A percentile compares a stretch with the other conserved stretches of the same genome.
Evolutionary conservation across 2,113 vertebrate genomes (phyloP).

Genomic region (Conger conger): DNA sequence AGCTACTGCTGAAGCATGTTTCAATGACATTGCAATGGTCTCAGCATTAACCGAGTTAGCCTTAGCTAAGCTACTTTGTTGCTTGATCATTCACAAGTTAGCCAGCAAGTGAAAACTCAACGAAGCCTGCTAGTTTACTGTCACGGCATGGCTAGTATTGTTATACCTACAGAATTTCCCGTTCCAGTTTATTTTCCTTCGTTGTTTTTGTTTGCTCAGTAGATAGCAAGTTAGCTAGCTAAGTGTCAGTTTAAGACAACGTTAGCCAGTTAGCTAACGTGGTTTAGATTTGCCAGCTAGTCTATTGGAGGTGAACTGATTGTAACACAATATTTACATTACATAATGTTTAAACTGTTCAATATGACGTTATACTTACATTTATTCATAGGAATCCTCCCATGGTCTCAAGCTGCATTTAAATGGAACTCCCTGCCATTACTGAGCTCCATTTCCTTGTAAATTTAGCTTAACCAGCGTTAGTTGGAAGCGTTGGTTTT

Average conservation of each 20-base stretch:
- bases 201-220: neutral
- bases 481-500: too few relatives aligned
- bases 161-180: too few relatives aligned
- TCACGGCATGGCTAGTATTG: too few relatives aligned
- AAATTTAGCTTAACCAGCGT: too few relatives aligned
- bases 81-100: neutral
- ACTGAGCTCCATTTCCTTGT: neutral
- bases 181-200: neutral
- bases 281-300: neutral
- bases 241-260: neutral
- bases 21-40: neutral
- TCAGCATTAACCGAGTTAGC: neutral
- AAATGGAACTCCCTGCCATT: neutral
- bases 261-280: neutral
- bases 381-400: too few relatives aligned
- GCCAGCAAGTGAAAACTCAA: too few relatives aligned
- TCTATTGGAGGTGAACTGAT: too few relatives aligned
- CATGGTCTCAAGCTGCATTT: too few relatives aligned
- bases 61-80: slow-evolving; percentile 4
- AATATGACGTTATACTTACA: too few relatives aligned
- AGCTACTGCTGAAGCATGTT: neutral
- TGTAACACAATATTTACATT: too few relatives aligned
- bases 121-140: too few relatives aligned
- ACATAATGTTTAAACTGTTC: too few relatives aligned
- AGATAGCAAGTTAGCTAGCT: neutral